phyloP scores from a whole-genome alignment of 2,888 invertebrate genomes.

The Perdita meconis region DNA sequence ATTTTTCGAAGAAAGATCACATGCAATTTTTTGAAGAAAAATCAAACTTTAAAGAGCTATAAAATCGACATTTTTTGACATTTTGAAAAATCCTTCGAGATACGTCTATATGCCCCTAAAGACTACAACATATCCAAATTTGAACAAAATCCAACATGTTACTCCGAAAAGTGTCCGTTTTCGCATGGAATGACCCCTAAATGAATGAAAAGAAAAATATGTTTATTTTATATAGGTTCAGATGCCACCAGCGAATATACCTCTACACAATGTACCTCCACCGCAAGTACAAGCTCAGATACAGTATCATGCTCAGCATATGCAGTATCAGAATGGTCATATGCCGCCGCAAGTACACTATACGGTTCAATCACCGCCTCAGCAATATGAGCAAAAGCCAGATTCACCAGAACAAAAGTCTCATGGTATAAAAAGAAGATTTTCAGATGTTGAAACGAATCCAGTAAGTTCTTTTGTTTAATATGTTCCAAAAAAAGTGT shows the following conservation, averaged over 20 bases:
- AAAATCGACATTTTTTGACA: too few species aligned
- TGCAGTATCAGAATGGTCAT: slow-evolving; percentile 83
- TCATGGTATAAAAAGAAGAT: slow-evolving; percentile 82
- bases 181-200: too few species aligned
- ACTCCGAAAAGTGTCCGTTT: too few species aligned
- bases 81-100: too few species aligned
- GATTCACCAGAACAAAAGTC: slow-evolving; percentile 80
- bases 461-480: slow-evolving; percentile 72
- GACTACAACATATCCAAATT: too few species aligned
- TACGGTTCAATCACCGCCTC: slow-evolving; percentile 79
- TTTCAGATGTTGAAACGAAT: slow-evolving; percentile 80
- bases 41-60: too few species aligned
- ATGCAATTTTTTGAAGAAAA: too few species aligned
- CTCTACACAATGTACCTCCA: slow-evolving; percentile 76
- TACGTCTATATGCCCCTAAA: too few species aligned
- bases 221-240: slow-evolving; percentile 65
- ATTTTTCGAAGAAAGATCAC: too few species aligned
- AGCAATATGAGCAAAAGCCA: slow-evolving; percentile 78
- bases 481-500: background rate
- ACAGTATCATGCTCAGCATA: slow-evolving; percentile 81
- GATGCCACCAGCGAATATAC: slow-evolving; percentile 74
- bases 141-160: too few species aligned
- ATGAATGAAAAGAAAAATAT: slow-evolving; percentile 4
- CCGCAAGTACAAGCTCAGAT: slow-evolving; percentile 80
- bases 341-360: slow-evolving; percentile 81